These are phyloP conservation scores for Luperina testacea DNA, from an alignment of 2,888 invertebrate species.

Conservation along the genomic window DNA sequence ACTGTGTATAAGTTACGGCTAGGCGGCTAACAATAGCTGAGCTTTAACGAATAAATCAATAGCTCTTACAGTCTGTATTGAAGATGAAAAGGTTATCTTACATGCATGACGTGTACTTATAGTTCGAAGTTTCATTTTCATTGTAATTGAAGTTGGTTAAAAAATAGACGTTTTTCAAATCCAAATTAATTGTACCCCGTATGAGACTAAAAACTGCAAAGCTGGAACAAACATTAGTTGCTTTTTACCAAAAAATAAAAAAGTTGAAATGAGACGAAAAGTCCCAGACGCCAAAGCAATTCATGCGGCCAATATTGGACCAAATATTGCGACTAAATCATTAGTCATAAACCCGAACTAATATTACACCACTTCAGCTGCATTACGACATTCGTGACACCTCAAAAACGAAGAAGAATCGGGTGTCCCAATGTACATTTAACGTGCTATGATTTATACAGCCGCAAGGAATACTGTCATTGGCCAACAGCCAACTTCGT, in stretches of 20 bases:
- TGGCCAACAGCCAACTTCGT: constrained; percentile 76
- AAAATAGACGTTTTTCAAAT: neutral
- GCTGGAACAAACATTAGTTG: neutral
- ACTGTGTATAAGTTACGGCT: constrained; percentile 34
- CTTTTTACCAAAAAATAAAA: neutral
- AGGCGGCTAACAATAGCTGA: constrained; percentile 2
- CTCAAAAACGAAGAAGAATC: constrained; percentile 55
- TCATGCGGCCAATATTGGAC: constrained; percentile 17
- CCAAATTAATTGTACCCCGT: neutral
- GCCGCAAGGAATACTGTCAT: constrained; percentile 69
- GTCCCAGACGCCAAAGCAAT: neutral
- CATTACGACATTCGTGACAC: constrained; percentile 64
- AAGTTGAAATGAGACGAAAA: neutral
- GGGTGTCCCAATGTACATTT: constrained; percentile 69
- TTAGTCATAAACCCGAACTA: neutral
- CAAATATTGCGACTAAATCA: constrained; percentile 20
- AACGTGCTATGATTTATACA: constrained; percentile 76
- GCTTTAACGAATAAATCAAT: constrained; percentile 1
- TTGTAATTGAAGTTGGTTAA: neutral
- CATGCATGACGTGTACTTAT: neutral
- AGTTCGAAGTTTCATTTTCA: neutral
- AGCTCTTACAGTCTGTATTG: neutral
- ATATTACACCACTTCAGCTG: constrained; percentile 41
- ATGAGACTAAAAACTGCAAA: neutral
- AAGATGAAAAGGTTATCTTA: constrained; percentile 1